These are phyloP conservation scores for Echinarachnius parma DNA, from an alignment of 53 echinoderm and acorn worm species.

Conservation along the genomic window DNA sequence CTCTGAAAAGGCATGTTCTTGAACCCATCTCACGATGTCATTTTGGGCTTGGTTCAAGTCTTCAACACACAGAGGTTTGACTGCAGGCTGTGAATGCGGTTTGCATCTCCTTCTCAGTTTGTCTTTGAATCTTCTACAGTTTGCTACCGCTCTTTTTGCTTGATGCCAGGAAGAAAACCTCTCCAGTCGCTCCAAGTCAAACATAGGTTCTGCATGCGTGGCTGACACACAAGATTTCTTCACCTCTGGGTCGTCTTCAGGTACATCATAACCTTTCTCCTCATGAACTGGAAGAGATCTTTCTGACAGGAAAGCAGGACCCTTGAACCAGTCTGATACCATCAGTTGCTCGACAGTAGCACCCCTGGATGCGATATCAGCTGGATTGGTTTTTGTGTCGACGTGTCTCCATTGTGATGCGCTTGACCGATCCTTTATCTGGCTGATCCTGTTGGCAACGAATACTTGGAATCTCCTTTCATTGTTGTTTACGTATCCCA, in stretches of 20 bases:
- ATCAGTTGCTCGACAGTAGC: constrained; percentile 18
- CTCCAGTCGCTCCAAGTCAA: constrained; percentile 36
- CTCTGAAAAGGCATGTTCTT: constrained; percentile 21
- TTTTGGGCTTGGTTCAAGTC: constrained; percentile 39
- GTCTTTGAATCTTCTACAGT: constrained; percentile 8
- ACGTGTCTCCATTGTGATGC: constrained; percentile 60
- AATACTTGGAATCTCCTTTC: constrained; percentile 56
- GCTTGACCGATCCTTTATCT: constrained; percentile 30
- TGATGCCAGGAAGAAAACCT: constrained; percentile 34
- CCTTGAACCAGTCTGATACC: constrained; percentile 22
- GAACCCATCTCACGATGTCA: constrained; percentile 26
- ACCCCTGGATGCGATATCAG: constrained; percentile 57
- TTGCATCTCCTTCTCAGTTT: not conserved
- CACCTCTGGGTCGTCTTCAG: constrained; percentile 48
- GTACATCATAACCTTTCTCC: not conserved
- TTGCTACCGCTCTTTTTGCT: constrained; percentile 44
- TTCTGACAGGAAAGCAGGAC: constrained; percentile 28
- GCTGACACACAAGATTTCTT: constrained; percentile 20
- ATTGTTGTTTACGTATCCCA: constrained; percentile 51
- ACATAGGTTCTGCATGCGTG: not conserved
- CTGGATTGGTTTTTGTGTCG: constrained; percentile 44
- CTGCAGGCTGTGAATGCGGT: no score
- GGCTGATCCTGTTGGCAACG: constrained; percentile 59
- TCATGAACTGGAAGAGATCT: not conserved
- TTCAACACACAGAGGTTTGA: constrained; percentile 1